Base-by-base conservation (phyloP, 2,113 vertebrate genomes). In the Cryptomyrus ogoouensis region DNA sequence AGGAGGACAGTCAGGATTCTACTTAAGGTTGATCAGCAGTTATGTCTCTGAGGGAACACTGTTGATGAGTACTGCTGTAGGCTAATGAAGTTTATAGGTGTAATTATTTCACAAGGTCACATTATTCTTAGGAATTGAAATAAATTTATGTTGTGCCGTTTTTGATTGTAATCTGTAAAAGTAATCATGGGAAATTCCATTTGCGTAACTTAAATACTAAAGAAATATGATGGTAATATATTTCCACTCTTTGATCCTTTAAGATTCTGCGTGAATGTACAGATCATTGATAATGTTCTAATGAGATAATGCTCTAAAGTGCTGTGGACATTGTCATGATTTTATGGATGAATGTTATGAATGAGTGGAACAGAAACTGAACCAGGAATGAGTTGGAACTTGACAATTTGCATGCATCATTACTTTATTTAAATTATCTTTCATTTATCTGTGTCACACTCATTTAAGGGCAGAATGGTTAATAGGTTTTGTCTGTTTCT, bases 401-500 rank as follows among this genome's bases (percentile, higher is more conserved):
- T 86, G 24, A 86, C 47, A 86, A 86, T 86, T 86, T 50, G 47
- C 83, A 86, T 15, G 44, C 83, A 86, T 50, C 21, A 86, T 47
- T 80, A 80, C 74, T 80, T 50, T 49, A 24, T 84, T 49, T 86
- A 86, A 49, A 47, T 50, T 31, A 49, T n/a, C 46, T 50, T 86
- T 27, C 44, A 86, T 86, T 86, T 86, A 50, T 86, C 83, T 86
- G 44, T 85, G 44, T 86, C 83, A 86, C 24, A 49, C n/a, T 86
- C 47, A 49, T 50, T 49, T 47, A 27, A 86, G 83, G 83, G 44
- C 83, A 50, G 46, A 9, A 80, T 50, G n/a, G 10, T 47, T 86
- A 86, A 86, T 50, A 49, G 9, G 44, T 86, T 86, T 86, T 50
- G 83, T 86, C 83, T 86, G 44, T 27, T 47, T 50, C 46, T 86